A percentile compares a stretch with the other conserved stretches of the same genome.
Conservation (phyloP, 2,888 invertebrate species). For the Pristionchus mayeri region DNA sequence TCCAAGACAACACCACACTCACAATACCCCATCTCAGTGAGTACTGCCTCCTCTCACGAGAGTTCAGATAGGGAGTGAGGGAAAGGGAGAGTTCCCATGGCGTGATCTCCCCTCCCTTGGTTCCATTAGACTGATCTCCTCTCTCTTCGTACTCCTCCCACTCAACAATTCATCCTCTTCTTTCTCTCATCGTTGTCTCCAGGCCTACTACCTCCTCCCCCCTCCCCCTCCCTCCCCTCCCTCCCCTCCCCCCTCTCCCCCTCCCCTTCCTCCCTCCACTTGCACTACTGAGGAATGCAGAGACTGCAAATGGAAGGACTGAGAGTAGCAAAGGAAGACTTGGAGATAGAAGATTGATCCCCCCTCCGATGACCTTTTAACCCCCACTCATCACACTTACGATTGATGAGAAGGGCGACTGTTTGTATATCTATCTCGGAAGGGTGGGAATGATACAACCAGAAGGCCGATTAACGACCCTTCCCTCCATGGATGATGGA, state of each 20-base stretch:
- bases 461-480: neutral
- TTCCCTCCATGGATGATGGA: neutral
- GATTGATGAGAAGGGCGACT: slow-evolving; percentile 21
- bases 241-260: neutral
- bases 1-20: slow-evolving; percentile 26
- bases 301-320: neutral
- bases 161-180: slow-evolving; percentile 13
- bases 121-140: slow-evolving; percentile 24
- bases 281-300: slow-evolving; percentile 24
- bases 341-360: neutral
- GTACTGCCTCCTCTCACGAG: neutral
- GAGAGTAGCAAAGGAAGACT: neutral
- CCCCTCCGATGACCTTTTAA: slow-evolving; percentile 4
- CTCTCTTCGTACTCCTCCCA: slow-evolving; percentile 20
- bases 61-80: neutral
- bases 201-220: neutral
- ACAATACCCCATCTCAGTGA: slow-evolving; percentile 30
- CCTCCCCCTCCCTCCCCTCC: neutral
- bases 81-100: neutral
- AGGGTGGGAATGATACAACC: neutral
- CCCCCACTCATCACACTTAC: slow-evolving; percentile 5
- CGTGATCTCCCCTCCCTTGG: neutral
- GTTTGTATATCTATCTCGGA: neutral
- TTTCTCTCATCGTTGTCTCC: slow-evolving; percentile 12
- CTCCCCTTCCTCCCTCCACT: neutral